Base-by-base conservation (phyloP, 2,797 vertebrate genomes). In the Hybognathus amarus region DNA sequence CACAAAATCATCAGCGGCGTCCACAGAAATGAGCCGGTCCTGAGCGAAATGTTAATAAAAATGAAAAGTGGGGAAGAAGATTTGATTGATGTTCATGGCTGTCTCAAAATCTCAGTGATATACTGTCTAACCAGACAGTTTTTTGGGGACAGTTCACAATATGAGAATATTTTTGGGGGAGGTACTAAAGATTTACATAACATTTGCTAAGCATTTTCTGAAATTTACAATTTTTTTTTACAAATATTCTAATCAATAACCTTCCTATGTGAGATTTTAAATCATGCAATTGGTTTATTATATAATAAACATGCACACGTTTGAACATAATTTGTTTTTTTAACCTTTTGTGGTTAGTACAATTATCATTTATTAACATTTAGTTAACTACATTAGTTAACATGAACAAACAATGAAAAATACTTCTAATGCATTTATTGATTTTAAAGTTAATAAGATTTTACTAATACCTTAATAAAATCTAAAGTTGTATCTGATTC, bases 21-120 rank as follows among this genome's bases (percentile, higher is more conserved):
- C 96, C 6, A 97, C 91, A 74, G 95, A 94, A 64, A 96, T 85
- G 80, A 97, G 93, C 8, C 94, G 94, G 80, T 97, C 96, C 96
- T 97, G 87, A 27, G 20, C 3, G 0, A 38, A 36, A 52, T 8
- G 6, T 8, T 3, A 63, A 30, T 30, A 33, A 7, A 13, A 22
- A 74, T 45, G n/a, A 24, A 13, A 30, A 59, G 6, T 33, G 42
- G 61, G 18, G 6, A 47, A 64, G 10, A 27, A 63, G 15, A 40
- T 45, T 69, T 45, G 56, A 61, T 6, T 24, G 22, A 40, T 67
- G 59, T 61, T 61, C 59, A 27, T 15, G 24, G 2, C 1, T 59
- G 56, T 59, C n/a, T 27, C 56, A 15, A 61, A 61, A 27, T n/a
- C 2, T 61, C n/a, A 13, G 11, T 61, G 56, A 12, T 24, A 12